Percentiles rank a stretch among this genome's conserved stretches.
Evolutionary conservation across 2,113 vertebrate genomes (phyloP).

Genomic region (Mesocricetus auratus): DNA sequence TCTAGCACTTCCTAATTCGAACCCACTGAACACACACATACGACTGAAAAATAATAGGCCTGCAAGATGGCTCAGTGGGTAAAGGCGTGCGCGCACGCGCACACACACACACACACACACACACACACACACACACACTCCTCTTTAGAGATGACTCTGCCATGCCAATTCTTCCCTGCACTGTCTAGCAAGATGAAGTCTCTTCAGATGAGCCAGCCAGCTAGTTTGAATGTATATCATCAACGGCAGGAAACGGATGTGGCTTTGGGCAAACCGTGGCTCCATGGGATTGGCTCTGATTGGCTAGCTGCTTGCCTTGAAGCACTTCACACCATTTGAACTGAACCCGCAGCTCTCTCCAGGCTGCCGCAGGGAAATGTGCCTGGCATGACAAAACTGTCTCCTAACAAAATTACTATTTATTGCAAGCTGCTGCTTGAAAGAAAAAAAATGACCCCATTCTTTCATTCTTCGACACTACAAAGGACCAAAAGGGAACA

Average conservation of each 20-base stretch:
- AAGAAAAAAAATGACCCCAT: conserved; percentile 68
- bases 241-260: background rate
- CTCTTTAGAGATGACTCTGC: background rate
- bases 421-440: conserved; percentile 66
- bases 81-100: background rate
- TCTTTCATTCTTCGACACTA: conserved; percentile 71
- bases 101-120: no score
- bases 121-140: background rate
- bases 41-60: background rate
- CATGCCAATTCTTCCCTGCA: background rate
- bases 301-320: background rate
- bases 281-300: background rate
- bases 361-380: conserved; percentile 54
- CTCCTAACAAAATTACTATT: conserved; percentile 73
- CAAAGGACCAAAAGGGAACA: conserved; percentile 63
- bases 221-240: background rate
- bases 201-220: background rate
- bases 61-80: background rate
- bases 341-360: background rate
- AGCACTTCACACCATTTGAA: conserved; percentile 31
- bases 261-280: background rate
- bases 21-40: background rate
- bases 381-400: conserved; percentile 59
- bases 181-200: background rate
- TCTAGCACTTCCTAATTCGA: background rate